Evolutionary conservation across 2,113 vertebrate species (phyloP).

Genomic region (Thalassoma bifasciatum): DNA sequence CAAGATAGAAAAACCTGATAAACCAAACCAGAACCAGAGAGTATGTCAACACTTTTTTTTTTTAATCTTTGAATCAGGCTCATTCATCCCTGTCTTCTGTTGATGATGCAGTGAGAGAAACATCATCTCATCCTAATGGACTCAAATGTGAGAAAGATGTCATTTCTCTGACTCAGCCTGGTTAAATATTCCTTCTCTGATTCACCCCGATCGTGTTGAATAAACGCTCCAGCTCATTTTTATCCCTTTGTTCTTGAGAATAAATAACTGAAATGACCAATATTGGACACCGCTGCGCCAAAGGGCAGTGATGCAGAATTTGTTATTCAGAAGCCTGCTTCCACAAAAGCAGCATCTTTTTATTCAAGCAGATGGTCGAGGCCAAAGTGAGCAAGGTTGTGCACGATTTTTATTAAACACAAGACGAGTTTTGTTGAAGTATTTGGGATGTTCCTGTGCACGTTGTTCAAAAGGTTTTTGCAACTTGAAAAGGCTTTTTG

Average conservation of each 20-base stretch:
- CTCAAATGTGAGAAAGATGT: too few species aligned
- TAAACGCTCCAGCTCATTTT: neutral
- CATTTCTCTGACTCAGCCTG: neutral
- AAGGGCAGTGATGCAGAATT: neutral
- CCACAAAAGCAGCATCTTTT: constrained; percentile 8
- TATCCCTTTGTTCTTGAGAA: too few species aligned
- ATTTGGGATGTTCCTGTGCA: constrained; percentile 1
- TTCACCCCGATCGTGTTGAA: neutral
- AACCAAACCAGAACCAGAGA: too few species aligned
- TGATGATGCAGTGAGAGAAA: neutral
- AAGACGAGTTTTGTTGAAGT: neutral
- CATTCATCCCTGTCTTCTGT: neutral
- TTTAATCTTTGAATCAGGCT: neutral
- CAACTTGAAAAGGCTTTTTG: constrained; percentile 12
- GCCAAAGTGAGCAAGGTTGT: neutral
- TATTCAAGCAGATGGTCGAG: neutral
- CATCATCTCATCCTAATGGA: neutral
- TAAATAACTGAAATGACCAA: constrained; percentile 17
- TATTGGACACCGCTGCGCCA: neutral
- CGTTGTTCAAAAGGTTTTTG: neutral
- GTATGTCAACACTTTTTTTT: neutral
- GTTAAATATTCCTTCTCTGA: neutral
- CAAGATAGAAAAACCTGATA: neutral
- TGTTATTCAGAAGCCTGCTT: constrained; percentile 13
- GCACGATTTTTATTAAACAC: neutral